Percentiles rank a stretch among this genome's conserved stretches.
Conservation (phyloP, 2,888 invertebrate genomes). For the Margaritifera margaritifera region DNA sequence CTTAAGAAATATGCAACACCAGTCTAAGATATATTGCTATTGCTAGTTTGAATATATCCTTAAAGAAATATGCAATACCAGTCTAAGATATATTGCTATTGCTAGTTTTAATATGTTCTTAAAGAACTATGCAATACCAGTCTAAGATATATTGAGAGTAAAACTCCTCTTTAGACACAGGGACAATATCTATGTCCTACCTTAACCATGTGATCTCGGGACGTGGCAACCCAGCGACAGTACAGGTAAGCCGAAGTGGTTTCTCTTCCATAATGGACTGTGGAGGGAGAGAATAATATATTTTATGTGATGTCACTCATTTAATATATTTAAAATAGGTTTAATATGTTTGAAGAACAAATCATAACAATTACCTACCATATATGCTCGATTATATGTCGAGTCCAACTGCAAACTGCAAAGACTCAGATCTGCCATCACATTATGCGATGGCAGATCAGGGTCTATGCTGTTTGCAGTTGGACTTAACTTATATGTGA, state of each 20-base stretch:
- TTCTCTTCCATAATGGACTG: slow-evolving; percentile 69
- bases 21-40: neutral
- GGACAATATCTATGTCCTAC: slow-evolving; percentile 77
- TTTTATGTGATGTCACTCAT: neutral
- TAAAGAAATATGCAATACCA: neutral
- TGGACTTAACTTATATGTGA: too few species aligned
- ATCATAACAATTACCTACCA: too few species aligned
- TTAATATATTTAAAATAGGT: too few species aligned
- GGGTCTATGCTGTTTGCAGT: too few species aligned
- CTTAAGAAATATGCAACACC: neutral
- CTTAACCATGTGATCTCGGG: slow-evolving; percentile 93
- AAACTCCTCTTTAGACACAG: neutral
- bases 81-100: neutral
- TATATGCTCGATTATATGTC: too few species aligned
- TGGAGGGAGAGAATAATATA: neutral
- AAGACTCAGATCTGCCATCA: too few species aligned
- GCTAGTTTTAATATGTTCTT: slow-evolving; percentile 2
- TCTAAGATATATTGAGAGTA: neutral
- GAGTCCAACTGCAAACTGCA: too few species aligned
- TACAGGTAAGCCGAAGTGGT: slow-evolving; percentile 78
- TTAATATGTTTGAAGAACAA: too few species aligned
- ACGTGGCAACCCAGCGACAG: slow-evolving; percentile 90
- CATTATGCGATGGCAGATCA: too few species aligned
- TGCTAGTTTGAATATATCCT: neutral
- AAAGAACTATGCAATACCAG: neutral